A percentile compares a stretch with the other conserved stretches of the same genome.
Evolutionary conservation across 2,888 invertebrate genomes (phyloP).

Genomic region (Lasius fuliginosus): DNA sequence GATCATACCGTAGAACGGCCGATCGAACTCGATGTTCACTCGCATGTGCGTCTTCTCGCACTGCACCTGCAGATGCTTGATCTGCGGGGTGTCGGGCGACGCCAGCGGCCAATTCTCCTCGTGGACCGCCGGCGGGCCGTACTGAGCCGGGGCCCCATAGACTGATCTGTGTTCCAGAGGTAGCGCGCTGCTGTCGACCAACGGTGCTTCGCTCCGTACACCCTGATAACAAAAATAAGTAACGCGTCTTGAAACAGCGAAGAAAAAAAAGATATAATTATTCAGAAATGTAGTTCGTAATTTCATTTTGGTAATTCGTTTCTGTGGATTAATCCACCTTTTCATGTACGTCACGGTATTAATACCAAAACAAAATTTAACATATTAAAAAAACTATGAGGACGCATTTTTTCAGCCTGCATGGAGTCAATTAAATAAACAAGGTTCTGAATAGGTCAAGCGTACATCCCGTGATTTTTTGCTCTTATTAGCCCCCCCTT

Average conservation of each 20-base stretch:
- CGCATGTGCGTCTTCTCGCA: slow-evolving; percentile 98
- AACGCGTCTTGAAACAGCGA: background rate
- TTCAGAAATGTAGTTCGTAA: too few relatives aligned
- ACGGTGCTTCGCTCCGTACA: slow-evolving; percentile 92
- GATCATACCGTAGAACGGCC: slow-evolving; percentile 98
- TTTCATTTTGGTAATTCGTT: too few relatives aligned
- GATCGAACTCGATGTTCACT: slow-evolving; percentile 97
- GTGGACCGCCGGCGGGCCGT: slow-evolving; percentile 87
- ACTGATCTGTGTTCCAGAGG: slow-evolving; percentile 94
- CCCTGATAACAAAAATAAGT: slow-evolving; percentile 87
- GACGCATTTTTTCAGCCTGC: too few relatives aligned
- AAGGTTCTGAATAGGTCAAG: too few relatives aligned
- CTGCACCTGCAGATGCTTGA: slow-evolving; percentile 97
- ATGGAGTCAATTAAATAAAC: too few relatives aligned
- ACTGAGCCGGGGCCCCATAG: slow-evolving; percentile 88
- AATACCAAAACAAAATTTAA: too few relatives aligned
- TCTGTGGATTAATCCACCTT: too few relatives aligned
- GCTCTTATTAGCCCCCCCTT: too few relatives aligned
- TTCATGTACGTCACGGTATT: too few relatives aligned
- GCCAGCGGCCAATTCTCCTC: slow-evolving; percentile 97
- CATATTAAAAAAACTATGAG: too few relatives aligned
- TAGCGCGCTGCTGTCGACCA: slow-evolving; percentile 93
- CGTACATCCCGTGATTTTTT: too few relatives aligned
- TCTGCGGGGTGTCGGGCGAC: slow-evolving; percentile 96
- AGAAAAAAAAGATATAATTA: background rate